A percentile compares a stretch with the other conserved stretches of the same genome.
phyloP scores from a whole-genome alignment of 37 sponge, comb jelly and placozoan species.

The Spongilla lacustris region DNA sequence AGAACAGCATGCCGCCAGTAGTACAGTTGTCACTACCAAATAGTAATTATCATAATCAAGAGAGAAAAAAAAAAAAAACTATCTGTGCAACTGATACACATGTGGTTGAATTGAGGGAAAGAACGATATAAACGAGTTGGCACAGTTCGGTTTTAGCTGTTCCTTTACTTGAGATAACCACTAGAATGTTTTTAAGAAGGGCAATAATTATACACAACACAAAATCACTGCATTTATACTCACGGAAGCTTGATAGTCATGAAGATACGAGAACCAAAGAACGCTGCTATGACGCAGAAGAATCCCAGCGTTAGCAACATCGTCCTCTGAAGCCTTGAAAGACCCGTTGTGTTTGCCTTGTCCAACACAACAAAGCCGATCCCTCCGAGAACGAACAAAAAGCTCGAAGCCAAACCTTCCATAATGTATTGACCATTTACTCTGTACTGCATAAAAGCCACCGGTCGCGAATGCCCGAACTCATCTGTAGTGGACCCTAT shows the following conservation, averaged over 20 bases:
- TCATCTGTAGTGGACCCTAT: constrained; percentile 96
- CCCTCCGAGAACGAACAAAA: constrained; percentile 89
- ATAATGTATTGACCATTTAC: constrained; percentile 99
- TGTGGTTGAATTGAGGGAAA: not conserved
- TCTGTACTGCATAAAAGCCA: constrained; percentile 96
- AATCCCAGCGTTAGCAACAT: constrained; percentile 88
- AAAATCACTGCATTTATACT: constrained; percentile 17
- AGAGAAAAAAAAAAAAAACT: not conserved
- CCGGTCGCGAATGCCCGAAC: constrained; percentile 84
- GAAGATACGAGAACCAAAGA: constrained; percentile 91
- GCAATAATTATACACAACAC: not conserved
- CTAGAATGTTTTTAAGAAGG: not conserved
- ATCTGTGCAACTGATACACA: not conserved
- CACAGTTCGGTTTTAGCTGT: not conserved
- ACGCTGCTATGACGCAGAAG: constrained; percentile 83
- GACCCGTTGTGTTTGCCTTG: constrained; percentile 68
- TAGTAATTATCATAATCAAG: not conserved
- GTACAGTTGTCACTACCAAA: not conserved
- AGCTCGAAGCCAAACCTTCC: constrained; percentile 97
- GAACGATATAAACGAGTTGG: not conserved
- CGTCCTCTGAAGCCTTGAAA: constrained; percentile 83
- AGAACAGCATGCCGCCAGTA: no score
- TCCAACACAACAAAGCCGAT: constrained; percentile 95
- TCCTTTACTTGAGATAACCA: not conserved
- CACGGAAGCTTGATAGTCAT: constrained; percentile 98